Evolutionary conservation across 2,113 vertebrate genomes (phyloP).

Genomic region (Antennarius striatus): DNA sequence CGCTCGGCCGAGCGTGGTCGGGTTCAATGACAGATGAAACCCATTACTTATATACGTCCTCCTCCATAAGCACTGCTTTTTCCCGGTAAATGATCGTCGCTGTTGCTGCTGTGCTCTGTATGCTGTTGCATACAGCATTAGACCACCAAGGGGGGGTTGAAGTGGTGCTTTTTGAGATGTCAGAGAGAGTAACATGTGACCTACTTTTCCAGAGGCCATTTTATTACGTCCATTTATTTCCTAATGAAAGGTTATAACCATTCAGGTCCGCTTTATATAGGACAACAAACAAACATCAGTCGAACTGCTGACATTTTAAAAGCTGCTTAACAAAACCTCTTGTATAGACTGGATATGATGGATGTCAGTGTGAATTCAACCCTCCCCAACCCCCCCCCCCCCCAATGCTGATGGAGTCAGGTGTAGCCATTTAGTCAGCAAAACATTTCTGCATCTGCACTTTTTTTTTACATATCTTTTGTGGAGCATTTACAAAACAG

Average conservation of each 20-base stretch:
- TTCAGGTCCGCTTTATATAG: too few species aligned
- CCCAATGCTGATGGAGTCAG: too few species aligned
- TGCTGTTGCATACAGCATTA: constrained; percentile 35
- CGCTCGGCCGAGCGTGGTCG: constrained; percentile 14
- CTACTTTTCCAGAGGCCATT: constrained; percentile 45
- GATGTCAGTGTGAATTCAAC: too few species aligned
- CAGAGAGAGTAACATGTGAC: constrained; percentile 35
- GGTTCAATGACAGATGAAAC: constrained; percentile 39
- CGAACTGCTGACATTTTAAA: too few species aligned
- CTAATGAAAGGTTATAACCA: constrained; percentile 36
- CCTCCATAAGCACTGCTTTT: constrained; percentile 38
- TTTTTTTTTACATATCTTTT: too few species aligned
- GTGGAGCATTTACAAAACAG: too few species aligned
- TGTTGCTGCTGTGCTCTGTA: constrained; percentile 8
- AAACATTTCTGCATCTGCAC: too few species aligned
- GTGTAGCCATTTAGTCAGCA: too few species aligned
- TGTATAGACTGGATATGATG: too few species aligned
- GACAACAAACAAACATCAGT: too few species aligned
- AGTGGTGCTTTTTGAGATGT: constrained; percentile 46
- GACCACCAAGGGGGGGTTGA: constrained; percentile 34
- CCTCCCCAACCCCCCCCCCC: too few species aligned
- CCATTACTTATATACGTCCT: constrained; percentile 62
- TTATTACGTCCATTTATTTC: constrained; percentile 47
- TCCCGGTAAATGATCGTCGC: constrained; percentile 39
- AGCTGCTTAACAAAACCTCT: too few species aligned